A percentile compares a stretch with the other conserved stretches of the same genome.
Evolutionary conservation across 2,113 vertebrate species (phyloP).

Genomic region (Etheostoma cragini): DNA sequence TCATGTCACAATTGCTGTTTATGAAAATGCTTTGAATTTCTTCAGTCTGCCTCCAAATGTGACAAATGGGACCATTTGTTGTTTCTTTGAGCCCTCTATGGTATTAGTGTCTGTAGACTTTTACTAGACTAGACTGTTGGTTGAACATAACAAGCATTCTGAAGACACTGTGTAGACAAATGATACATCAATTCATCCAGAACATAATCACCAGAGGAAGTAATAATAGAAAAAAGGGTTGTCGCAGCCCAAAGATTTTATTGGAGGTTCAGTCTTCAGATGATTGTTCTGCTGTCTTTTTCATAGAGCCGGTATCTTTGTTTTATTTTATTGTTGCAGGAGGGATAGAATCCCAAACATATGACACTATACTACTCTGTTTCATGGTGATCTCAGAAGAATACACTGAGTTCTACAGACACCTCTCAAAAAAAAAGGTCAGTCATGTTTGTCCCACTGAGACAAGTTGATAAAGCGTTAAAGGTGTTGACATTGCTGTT

Average conservation of each 20-base stretch:
- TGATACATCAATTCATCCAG: not conserved
- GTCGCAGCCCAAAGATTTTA: not conserved
- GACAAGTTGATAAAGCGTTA: slow-evolving; percentile 28
- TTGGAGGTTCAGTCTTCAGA: not conserved
- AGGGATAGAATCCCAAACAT: not conserved
- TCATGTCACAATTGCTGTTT: not conserved
- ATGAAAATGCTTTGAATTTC: not conserved
- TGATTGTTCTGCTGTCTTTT: slow-evolving; percentile 6
- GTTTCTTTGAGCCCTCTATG: not conserved
- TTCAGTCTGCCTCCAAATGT: not conserved
- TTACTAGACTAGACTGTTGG: not conserved
- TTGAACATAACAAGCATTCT: not conserved
- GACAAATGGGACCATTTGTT: not conserved
- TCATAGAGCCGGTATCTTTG: not conserved
- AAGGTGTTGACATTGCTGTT: slow-evolving; percentile 31
- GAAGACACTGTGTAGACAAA: not conserved
- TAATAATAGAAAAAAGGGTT: not conserved
- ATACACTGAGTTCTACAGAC: not conserved
- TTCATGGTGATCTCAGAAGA: slow-evolving; percentile 20
- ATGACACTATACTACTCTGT: not conserved
- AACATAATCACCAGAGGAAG: not conserved
- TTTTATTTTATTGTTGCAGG: slow-evolving; percentile 21
- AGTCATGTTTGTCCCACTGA: slow-evolving; percentile 29
- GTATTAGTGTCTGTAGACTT: not conserved
- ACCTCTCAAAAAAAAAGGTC: slow-evolving; percentile 36